Base-by-base conservation (phyloP, 2,797 vertebrate genomes). In the Petrocephalus sullivani region DNA sequence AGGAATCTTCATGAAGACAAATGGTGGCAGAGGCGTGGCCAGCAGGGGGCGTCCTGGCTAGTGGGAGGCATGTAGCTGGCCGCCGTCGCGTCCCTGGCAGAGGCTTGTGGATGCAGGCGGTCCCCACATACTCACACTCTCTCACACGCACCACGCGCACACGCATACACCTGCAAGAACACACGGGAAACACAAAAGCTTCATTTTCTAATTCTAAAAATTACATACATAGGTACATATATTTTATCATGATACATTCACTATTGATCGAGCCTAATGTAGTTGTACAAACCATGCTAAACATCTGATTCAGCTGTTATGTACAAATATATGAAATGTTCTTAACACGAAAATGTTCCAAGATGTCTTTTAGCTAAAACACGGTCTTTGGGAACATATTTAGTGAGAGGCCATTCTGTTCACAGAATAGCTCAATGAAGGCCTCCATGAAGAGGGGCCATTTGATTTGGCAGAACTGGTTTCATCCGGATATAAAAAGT, bases 1-100 rank as follows among this genome's bases (percentile, higher is more conserved):
- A 95, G 96, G 97, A 97, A 97, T 97, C 97, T 98, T 98, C 98
- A 98, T 99, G 96, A 97, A 98, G 97, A 98, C 97, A 96, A 98
- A 98, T 92, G 96, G 93, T 93, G 91, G 86, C 94, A 93, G 93
- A 89, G 85, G 91, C 92, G 92, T 91, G 92, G 94, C 92, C 94
- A 93, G 91, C 21, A 75, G 89, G 91, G 87, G 90, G 88, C 0
- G 89, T 93, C 89, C 89, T 90, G 89, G 92, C 93, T 93, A 90
- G 90, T 92, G 90, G 92, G 90, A 75, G 89, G 86, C 91, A 87
- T 91, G 91, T 88, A 92, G 92, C 61, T 91, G 92, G 91, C 94
- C 93, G 90, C 91, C 90, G 88, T 84, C 75, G 90, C 90, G 91
- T 93, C 90, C 92, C 2, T 57, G 88, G 88, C 90, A 90, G 51